Conservation (phyloP, 1,140 invertebrate genomes). For the Cyclina sinensis region DNA sequence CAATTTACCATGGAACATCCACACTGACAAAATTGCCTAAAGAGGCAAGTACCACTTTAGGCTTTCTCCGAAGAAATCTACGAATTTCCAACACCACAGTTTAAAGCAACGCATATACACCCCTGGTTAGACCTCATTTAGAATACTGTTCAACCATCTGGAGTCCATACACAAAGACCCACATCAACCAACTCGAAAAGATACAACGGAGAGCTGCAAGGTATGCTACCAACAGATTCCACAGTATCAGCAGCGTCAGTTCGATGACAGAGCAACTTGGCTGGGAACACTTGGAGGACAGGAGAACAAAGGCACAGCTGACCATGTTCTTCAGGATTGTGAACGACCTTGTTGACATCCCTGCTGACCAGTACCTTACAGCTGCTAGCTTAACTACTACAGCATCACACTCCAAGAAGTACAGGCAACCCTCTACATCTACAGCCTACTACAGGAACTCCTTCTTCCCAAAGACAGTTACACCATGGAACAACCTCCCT, state of each 20-base stretch:
- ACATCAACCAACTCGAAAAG: conserved; percentile 23
- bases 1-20: not conserved
- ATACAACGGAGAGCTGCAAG: conserved; percentile 59
- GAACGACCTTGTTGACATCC: conserved; percentile 19
- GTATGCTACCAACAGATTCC: conserved; percentile 41
- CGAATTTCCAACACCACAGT: not conserved
- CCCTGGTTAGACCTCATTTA: conserved; percentile 1
- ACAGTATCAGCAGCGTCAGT: conserved; percentile 30
- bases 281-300: not conserved
- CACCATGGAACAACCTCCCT: conserved; percentile 2
- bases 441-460: not conserved
- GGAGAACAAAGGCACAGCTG: no score
- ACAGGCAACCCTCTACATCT: not conserved
- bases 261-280: not conserved
- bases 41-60: not conserved
- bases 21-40: not conserved
- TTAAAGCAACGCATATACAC: not conserved
- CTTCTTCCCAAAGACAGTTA: conserved; percentile 9
- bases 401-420: not conserved
- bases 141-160: conserved; percentile 28
- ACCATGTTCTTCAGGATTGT: conserved; percentile 28
- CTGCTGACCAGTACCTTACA: not conserved
- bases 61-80: conserved; percentile 11
- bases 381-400: not conserved
- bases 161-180: conserved; percentile 15